Evolutionary conservation across 2,888 invertebrate species (phyloP).

Genomic region (Amblyjoppa proteus): DNA sequence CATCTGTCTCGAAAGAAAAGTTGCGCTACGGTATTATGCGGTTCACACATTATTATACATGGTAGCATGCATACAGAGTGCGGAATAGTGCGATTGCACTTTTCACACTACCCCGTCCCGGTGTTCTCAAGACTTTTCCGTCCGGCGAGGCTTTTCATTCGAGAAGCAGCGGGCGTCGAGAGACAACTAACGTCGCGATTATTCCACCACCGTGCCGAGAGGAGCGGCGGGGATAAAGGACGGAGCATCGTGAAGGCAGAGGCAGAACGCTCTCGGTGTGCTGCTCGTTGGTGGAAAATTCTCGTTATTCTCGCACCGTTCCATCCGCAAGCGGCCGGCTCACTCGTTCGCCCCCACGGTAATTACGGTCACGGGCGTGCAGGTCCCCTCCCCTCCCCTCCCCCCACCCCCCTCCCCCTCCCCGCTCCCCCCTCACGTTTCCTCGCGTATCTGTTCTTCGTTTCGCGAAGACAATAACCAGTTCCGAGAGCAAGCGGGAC

Average conservation of each 20-base stretch:
- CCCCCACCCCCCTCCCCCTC: background rate
- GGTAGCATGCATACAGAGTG: constrained; percentile 44
- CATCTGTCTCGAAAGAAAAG: constrained; percentile 23
- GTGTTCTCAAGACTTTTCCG: constrained; percentile 48
- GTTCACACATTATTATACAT: constrained; percentile 26
- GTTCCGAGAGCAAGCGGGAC: constrained; percentile 45
- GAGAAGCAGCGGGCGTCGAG: constrained; percentile 31
- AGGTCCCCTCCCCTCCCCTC: constrained; percentile 16
- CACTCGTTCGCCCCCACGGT: constrained; percentile 67
- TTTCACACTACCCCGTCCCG: constrained; percentile 41
- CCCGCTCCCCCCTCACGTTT: background rate
- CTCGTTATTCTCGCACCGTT: constrained; percentile 63
- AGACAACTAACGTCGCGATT: constrained; percentile 57
- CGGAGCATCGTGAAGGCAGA: background rate
- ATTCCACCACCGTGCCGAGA: constrained; percentile 58
- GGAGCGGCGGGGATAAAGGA: constrained; percentile 23
- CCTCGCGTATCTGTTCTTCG: constrained; percentile 63
- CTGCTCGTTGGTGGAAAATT: constrained; percentile 62
- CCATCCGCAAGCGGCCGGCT: constrained; percentile 52
- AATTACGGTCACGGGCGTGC: constrained; percentile 66
- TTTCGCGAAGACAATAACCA: constrained; percentile 69
- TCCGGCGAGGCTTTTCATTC: constrained; percentile 53
- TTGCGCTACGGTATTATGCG: constrained; percentile 14
- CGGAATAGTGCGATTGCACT: constrained; percentile 59
- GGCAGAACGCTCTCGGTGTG: constrained; percentile 2